Percentiles rank a stretch among this genome's conserved stretches.
Conservation (phyloP, 2,888 invertebrate species). For the Tenthredo mesomela region DNA sequence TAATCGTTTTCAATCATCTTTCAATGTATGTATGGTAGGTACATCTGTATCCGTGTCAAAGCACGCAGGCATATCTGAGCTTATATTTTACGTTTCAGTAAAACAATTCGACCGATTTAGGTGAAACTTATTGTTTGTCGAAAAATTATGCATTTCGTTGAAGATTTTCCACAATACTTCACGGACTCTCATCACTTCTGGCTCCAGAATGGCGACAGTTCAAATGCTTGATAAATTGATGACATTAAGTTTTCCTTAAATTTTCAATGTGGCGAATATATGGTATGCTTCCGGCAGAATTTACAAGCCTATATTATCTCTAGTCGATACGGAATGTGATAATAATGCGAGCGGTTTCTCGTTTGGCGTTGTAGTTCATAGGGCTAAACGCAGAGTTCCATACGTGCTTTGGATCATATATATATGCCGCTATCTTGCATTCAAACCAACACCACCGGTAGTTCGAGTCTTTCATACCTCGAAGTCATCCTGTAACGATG, state of each 20-base stretch:
- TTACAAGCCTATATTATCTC: neutral
- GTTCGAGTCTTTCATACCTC: neutral
- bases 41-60: neutral
- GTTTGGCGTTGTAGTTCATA: neutral
- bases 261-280: neutral
- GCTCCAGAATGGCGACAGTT: neutral
- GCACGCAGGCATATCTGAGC: neutral
- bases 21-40: neutral
- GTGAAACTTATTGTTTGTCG: too few species aligned
- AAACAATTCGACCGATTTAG: neutral
- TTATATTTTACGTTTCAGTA: neutral
- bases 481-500: conserved; percentile 24
- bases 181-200: neutral
- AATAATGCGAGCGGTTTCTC: conserved; percentile 29
- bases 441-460: neutral
- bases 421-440: neutral
- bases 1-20: conserved; percentile 28
- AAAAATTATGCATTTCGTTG: neutral
- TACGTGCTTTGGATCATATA: conserved; percentile 7
- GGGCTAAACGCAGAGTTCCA: neutral
- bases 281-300: neutral
- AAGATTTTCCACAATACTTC: neutral
- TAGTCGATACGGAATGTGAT: conserved; percentile 17
- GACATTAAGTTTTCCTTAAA: neutral
- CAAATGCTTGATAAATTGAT: neutral